Percentiles rank a stretch among this genome's conserved stretches.
Conservation (phyloP, 2,888 invertebrate species). For the Lagria hirta region DNA sequence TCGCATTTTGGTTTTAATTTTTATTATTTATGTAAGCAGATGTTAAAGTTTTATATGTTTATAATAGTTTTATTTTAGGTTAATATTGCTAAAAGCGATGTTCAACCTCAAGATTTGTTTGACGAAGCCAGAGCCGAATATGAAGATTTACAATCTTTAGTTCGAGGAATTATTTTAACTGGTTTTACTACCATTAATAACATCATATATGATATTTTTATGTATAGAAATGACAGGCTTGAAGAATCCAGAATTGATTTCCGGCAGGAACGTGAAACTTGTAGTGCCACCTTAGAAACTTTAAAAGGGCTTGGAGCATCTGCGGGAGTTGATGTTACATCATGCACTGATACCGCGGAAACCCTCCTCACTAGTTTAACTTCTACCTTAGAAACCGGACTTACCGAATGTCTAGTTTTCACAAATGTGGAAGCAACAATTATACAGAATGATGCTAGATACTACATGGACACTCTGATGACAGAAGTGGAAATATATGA, state of each 20-base stretch:
- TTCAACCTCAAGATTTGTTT: slow-evolving; percentile 1
- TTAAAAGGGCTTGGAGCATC: background rate
- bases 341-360: background rate
- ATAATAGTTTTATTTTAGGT: too few relatives aligned
- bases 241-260: background rate
- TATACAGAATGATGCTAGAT: slow-evolving; percentile 2
- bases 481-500: slow-evolving; percentile 1
- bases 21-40: too few relatives aligned
- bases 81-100: too few relatives aligned
- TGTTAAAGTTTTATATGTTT: too few relatives aligned
- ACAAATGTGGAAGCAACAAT: background rate
- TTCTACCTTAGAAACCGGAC: background rate
- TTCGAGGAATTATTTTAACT: background rate
- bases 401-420: background rate
- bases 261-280: slow-evolving; percentile 1
- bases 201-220: background rate
- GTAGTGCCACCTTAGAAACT: background rate
- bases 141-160: background rate
- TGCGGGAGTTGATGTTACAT: background rate
- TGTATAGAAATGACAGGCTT: background rate
- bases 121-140: background rate
- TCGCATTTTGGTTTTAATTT: too few relatives aligned
- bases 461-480: slow-evolving; percentile 1
- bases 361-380: background rate
- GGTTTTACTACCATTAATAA: background rate